Evolutionary conservation across 1,140 invertebrate species (phyloP), one percentile per base, ranked within the genome.

Genomic region (Tetraneura akinire): DNA sequence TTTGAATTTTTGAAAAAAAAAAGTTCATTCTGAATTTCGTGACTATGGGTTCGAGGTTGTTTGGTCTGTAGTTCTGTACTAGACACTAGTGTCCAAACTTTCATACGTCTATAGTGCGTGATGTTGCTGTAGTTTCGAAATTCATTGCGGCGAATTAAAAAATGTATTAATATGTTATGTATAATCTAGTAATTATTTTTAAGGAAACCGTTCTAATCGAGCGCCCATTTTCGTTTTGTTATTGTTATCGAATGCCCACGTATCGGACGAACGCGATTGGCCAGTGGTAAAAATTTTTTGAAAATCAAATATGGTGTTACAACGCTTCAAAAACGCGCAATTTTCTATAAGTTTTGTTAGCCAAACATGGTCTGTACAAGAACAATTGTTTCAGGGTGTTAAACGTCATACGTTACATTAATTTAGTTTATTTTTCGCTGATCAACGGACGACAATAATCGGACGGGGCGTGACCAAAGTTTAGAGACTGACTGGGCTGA

Each of bases 291-390:
- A 62, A 78, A 62, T 62, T 57, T 78, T 78, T 78, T 78, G 37
- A 78, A 78, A 78, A 78, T 78, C 74, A 78, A 78, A 78, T 78
- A 78, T 62, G 37, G 74, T 78, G 74, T 78, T 78, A 10, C 74
- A 62, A 78, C 55, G 74, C 74, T 60, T 47, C 53, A 62, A 78
- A 78, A 78, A 78, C 74, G 74, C 74, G 74, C 74, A 62, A 60
- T 78, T 78, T 78, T 76, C 10, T 9, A n/a, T 9, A 23, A 47
- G 23, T 9, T 3, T 23, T 18, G 21, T 18, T 21, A 23, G 23
- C 0, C 74, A 47, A 62, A 76, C 37, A 42, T 37, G 32, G 13
- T 10, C 32, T 62, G 0, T 62, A 60, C 14, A 8, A 1, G 11
- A 1, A 1, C 8, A 2, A 47, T 26, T n/a, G 21, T 62, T 78